phyloP scores from a whole-genome alignment of 2,888 invertebrate species.

The Apodemia mormo region DNA sequence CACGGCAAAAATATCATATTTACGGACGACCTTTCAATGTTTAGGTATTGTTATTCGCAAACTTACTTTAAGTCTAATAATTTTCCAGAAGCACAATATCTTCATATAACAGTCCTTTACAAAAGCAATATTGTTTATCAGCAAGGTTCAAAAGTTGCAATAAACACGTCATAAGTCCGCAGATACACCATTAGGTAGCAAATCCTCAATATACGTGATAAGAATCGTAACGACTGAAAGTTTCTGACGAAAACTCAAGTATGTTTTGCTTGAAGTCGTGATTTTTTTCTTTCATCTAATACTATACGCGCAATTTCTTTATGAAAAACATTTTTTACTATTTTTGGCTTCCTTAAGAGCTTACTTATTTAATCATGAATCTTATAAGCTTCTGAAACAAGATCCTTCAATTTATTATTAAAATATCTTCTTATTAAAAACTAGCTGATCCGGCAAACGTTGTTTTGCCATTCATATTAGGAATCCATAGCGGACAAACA shows the following conservation, averaged over 20 bases:
- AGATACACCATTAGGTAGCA: slow-evolving; percentile 33
- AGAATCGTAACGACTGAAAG: slow-evolving; percentile 31
- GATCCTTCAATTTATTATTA: too few species aligned
- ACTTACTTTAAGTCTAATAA: not conserved
- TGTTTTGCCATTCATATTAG: too few species aligned
- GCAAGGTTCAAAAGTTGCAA: slow-evolving; percentile 46
- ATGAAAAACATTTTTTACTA: not conserved
- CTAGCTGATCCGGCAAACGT: too few species aligned
- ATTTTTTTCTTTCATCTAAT: slow-evolving; percentile 12
- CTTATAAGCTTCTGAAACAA: not conserved
- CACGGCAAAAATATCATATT: too few species aligned
- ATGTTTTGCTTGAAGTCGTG: slow-evolving; percentile 20
- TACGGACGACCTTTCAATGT: not conserved
- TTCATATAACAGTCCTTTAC: slow-evolving; percentile 13
- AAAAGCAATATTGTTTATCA: slow-evolving; percentile 19
- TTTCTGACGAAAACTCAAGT: slow-evolving; percentile 21
- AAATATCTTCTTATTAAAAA: too few species aligned
- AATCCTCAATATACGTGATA: slow-evolving; percentile 42
- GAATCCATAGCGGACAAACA: too few species aligned
- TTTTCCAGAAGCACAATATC: not conserved
- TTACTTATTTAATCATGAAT: slow-evolving; percentile 16
- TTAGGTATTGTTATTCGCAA: not conserved
- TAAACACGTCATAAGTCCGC: slow-evolving; percentile 63
- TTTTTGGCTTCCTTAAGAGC: slow-evolving; percentile 5
- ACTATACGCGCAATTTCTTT: slow-evolving; percentile 5